Evolutionary conservation across 2,113 vertebrate species (phyloP).

Genomic region (Mustelus asterias): DNA sequence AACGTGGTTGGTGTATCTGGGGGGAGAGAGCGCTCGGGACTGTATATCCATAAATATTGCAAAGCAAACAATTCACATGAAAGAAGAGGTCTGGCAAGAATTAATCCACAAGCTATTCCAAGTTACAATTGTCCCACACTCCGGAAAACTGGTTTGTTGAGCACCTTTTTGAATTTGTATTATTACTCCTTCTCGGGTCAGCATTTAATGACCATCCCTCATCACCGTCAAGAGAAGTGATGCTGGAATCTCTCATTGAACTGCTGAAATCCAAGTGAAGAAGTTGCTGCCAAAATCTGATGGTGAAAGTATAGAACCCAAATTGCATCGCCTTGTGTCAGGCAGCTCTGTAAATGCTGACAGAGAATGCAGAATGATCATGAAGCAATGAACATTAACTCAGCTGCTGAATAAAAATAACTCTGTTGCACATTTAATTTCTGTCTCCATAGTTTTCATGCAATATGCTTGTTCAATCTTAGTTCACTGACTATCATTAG

Average conservation of each 20-base stretch:
- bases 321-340: not conserved
- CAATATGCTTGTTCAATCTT: not conserved
- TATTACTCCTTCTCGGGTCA: not conserved
- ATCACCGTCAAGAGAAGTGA: not conserved
- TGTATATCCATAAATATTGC: not conserved
- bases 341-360: not conserved
- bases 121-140: not conserved
- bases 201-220: not conserved
- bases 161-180: not conserved
- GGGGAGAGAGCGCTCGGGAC: no score
- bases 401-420: not conserved
- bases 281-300: not conserved
- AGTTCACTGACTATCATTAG: not conserved
- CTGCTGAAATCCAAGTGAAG: not conserved
- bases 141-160: not conserved
- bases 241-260: not conserved
- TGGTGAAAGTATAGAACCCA: not conserved
- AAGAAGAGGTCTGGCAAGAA: not conserved
- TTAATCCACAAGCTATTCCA: not conserved
- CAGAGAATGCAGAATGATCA: not conserved
- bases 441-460: not conserved
- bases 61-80: not conserved
- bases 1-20: no score
- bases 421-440: not conserved
- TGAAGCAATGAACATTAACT: not conserved